These are phyloP conservation scores for Eulemur albifrons DNA, from an alignment of 2,797 vertebrate species.

Conservation along the genomic window DNA sequence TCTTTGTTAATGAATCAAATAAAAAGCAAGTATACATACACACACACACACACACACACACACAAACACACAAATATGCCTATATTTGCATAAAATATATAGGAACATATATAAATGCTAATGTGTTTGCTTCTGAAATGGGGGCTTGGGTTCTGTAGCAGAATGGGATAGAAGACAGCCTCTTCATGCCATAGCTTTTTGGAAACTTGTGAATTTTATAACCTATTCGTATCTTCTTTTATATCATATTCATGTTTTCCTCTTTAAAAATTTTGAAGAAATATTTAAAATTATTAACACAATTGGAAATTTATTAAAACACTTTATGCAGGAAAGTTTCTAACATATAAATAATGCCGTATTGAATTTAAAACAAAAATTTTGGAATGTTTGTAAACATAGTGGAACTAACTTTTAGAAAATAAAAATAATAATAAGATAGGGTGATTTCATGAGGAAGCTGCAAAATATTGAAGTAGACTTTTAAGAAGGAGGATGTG, in stretches of 20 bases:
- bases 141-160: background rate
- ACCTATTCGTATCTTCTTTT: background rate
- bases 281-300: background rate
- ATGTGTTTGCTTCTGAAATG: background rate
- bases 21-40: background rate
- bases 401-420: background rate
- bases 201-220: background rate
- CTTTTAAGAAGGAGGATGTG: background rate
- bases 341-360: background rate
- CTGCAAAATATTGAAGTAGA: background rate
- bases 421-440: background rate
- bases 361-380: background rate
- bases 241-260: background rate
- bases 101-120: background rate
- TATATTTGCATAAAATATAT: background rate
- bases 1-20: background rate
- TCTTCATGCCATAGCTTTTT: background rate
- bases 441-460: background rate
- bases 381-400: background rate
- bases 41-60: background rate
- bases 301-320: background rate
- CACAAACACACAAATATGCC: background rate
- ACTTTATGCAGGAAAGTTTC: background rate
- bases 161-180: background rate
- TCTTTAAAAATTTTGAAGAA: background rate